These are phyloP conservation scores for Knipowitschia caucasica DNA, from an alignment of 2,797 vertebrate species.

Conservation along the genomic window DNA sequence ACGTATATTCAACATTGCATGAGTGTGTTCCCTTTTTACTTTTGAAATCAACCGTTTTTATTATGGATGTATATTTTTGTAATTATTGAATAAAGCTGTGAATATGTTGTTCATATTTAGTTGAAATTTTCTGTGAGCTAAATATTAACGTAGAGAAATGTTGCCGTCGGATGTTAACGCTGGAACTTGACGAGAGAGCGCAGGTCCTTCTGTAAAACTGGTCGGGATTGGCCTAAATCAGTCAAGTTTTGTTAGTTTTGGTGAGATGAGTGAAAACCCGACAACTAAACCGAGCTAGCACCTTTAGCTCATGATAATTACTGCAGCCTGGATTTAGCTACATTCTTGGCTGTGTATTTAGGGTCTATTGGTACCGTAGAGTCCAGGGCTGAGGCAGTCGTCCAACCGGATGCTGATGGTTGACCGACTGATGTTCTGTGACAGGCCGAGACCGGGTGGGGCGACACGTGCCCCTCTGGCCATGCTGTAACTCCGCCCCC, in stretches of 20 bases:
- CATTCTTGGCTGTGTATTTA: too few relatives aligned
- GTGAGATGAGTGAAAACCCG: too few relatives aligned
- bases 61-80: constrained; percentile 59
- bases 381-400: constrained; percentile 1
- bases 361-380: too few relatives aligned
- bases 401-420: constrained; percentile 28
- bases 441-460: constrained; percentile 56
- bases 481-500: constrained; percentile 35
- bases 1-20: constrained; percentile 47
- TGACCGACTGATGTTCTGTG: constrained; percentile 60
- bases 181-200: too few relatives aligned
- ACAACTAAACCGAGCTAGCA: too few relatives aligned
- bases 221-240: too few relatives aligned
- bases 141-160: not conserved
- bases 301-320: too few relatives aligned
- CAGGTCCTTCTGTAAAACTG: too few relatives aligned
- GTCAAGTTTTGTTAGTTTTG: not conserved
- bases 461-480: constrained; percentile 49
- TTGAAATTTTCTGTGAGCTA: not conserved
- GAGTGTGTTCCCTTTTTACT: constrained; percentile 52
- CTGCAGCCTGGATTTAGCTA: too few relatives aligned
- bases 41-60: constrained; percentile 42
- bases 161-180: not conserved
- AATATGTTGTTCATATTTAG: constrained; percentile 50
- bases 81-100: constrained; percentile 80